Base-by-base conservation (phyloP, 2,797 vertebrate species). In the Petrocephalus sullivani region DNA sequence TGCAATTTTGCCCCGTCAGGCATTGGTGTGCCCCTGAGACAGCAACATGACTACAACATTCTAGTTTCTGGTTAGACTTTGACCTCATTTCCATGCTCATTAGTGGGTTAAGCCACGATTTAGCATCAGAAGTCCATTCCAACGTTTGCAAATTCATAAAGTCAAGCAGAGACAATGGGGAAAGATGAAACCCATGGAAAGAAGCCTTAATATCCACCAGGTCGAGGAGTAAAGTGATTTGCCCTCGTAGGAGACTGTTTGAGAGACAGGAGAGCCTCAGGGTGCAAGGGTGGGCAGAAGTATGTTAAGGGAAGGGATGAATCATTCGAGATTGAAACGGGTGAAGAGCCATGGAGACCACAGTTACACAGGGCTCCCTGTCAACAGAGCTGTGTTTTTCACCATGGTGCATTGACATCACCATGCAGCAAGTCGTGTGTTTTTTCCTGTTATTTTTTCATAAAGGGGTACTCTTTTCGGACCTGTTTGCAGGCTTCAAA, bases 51-150 rank as follows among this genome's bases (percentile, higher is more conserved):
- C 6, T 81, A 81, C 75, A 81, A 49, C 19, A 21, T 14, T 49
- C 19, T 49, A 21, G 37, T 81, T 49, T 16, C 41, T 81, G 2
- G 41, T 41, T 85, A 86, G 85, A 86, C 85, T 86, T 86, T 86
- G 56, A 61, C 14, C 85, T 57, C 33, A 16, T 60, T 85, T 85
- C 28, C 51, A 85, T 54, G 82, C 53, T 54, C 82, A 53, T 6
- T 56, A 28, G 51, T 53, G 81, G 21, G 81, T 83, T 83, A 49
- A 83, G 46, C 33, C 67, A 33, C 33, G 37, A 37, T 71, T 33
- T 71, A 14, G 33, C 6, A 16, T 46, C 7, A 78, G 71, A 53
- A 84, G 9, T 56, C 49, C 51, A 54, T 4, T 28, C n/a, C n/a
- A 84, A 0, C 53, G 19, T 84, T 84, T 33, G 46, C 51, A 84